phyloP scores from a whole-genome alignment of 2,113 vertebrate species.

The Trachemys scripta region DNA sequence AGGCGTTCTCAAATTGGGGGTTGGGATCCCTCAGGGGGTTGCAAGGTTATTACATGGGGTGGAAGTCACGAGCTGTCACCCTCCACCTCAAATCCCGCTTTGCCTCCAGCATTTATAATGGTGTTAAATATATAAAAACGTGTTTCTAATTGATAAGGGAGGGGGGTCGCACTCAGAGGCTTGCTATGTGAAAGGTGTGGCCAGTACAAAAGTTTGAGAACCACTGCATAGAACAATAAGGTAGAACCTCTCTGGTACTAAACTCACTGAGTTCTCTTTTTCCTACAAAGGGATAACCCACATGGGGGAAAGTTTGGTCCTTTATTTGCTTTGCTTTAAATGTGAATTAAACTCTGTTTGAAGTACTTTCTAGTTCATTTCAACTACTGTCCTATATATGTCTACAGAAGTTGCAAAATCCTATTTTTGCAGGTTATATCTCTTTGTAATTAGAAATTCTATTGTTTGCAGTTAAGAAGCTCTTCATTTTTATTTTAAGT shows the following conservation, averaged over 20 bases:
- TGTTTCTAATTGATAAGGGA: too few species aligned
- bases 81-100: too few species aligned
- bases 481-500: neutral
- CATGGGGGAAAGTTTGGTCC: neutral
- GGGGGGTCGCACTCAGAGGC: too few species aligned
- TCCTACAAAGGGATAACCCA: neutral
- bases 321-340: neutral
- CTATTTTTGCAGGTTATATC: neutral
- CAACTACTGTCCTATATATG: neutral
- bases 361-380: neutral
- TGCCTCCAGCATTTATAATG: too few species aligned
- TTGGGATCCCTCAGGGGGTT: too few species aligned
- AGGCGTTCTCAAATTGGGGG: neutral
- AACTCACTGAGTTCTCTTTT: neutral
- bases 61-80: too few species aligned
- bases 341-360: neutral
- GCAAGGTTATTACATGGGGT: too few species aligned
- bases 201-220: too few species aligned
- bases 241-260: neutral
- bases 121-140: too few species aligned
- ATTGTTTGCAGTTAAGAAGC: neutral
- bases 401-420: rapidly evolving
- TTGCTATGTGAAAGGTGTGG: too few species aligned
- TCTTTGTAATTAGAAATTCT: neutral
- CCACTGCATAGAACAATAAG: neutral